Percentiles rank a stretch among this genome's conserved stretches.
Conservation (phyloP, 2,888 invertebrate genomes). For the Catocala nupta region DNA sequence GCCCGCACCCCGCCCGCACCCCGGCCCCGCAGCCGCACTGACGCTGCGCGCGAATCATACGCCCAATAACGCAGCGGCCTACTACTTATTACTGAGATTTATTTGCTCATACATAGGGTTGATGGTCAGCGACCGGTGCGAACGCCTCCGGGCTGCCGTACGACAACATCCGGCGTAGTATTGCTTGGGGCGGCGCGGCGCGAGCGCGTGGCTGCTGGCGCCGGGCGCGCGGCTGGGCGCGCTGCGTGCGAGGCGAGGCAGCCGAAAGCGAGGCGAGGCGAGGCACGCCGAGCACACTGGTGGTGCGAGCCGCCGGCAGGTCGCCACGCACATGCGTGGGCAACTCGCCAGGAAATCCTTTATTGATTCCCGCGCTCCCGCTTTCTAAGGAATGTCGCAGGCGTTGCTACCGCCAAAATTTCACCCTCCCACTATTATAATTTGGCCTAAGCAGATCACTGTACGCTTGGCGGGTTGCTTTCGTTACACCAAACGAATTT, state of each 20-base stretch:
- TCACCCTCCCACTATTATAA: conserved; percentile 74
- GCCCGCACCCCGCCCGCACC: conserved; percentile 50
- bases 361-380: conserved; percentile 87
- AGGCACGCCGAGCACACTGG: conserved; percentile 24
- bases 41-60: conserved; percentile 86
- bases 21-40: conserved; percentile 77
- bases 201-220: conserved; percentile 3
- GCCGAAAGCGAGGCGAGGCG: not conserved
- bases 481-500: conserved; percentile 62
- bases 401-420: conserved; percentile 81
- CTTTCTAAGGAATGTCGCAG: conserved; percentile 85
- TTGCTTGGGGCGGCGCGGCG: conserved; percentile 14
- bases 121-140: conserved; percentile 69
- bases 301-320: conserved; percentile 54
- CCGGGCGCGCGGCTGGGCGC: not conserved
- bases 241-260: too few relatives aligned
- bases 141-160: conserved; percentile 44
- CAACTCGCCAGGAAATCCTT: conserved; percentile 87
- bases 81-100: conserved; percentile 83
- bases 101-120: conserved; percentile 79
- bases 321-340: conserved; percentile 86
- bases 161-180: conserved; percentile 44
- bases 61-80: conserved; percentile 83
- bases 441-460: conserved; percentile 75
- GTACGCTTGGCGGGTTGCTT: conserved; percentile 66